Evolutionary conservation across 2,797 vertebrate genomes (phyloP).

Genomic region (Artibeus lituratus): DNA sequence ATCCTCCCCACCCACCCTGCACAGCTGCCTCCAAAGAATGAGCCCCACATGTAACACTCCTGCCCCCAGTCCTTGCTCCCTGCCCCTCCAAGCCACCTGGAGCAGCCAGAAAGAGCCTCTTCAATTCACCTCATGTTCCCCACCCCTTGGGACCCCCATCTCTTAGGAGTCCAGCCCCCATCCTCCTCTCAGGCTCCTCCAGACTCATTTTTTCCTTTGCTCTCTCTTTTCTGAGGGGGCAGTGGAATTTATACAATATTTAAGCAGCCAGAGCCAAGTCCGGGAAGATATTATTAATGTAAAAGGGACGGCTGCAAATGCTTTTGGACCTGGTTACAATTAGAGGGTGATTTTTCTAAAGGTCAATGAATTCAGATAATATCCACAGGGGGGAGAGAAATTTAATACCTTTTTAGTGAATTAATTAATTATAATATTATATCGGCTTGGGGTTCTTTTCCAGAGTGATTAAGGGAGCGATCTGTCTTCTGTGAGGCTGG

Average conservation of each 20-base stretch:
- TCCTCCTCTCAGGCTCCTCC: not conserved
- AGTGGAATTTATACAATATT: slow-evolving; percentile 89
- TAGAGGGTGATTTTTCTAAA: slow-evolving; percentile 99
- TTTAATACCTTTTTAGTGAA: slow-evolving; percentile 99
- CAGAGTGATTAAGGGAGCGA: slow-evolving; percentile 98
- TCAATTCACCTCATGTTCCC: not conserved
- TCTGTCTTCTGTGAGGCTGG: slow-evolving; percentile 82
- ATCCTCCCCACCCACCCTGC: not conserved
- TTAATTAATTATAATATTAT: slow-evolving; percentile 99
- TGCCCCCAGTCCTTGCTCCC: not conserved
- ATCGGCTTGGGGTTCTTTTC: slow-evolving; percentile 97
- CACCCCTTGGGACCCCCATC: not conserved
- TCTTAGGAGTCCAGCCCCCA: not conserved
- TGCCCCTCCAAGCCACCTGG: not conserved
- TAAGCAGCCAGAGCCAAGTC: slow-evolving; percentile 84
- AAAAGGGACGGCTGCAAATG: slow-evolving; percentile 94
- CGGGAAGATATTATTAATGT: slow-evolving; percentile 89
- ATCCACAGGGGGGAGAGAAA: slow-evolving; percentile 97
- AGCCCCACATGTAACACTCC: not conserved
- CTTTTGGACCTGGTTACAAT: slow-evolving; percentile 94
- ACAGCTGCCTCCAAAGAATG: not conserved
- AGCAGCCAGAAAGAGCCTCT: not conserved
- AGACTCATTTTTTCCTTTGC: slow-evolving; percentile 49
- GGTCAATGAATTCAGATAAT: slow-evolving; percentile 99
- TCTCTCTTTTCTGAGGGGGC: slow-evolving; percentile 79